Evolutionary conservation across 2,888 invertebrate species (phyloP), one percentile per base, ranked within the genome.

Genomic region (Nomada ferruginata): DNA sequence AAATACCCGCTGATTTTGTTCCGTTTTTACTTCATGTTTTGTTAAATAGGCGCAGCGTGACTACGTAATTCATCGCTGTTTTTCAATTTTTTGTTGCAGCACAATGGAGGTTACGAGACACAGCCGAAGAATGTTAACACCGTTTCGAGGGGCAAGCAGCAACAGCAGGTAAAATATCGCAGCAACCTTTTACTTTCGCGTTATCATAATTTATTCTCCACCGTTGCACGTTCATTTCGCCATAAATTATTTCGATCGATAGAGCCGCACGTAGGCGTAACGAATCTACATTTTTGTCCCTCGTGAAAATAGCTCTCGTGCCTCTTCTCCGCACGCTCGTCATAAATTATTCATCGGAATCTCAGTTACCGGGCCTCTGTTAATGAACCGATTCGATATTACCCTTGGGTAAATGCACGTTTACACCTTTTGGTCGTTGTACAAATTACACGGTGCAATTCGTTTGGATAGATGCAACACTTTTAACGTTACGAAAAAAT

Each of bases 51-150:
- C 10, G 7, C 4, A 29, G 7, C 20, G 50, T 0, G 52, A 53
- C 13, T 60, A 2, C 55, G n/a, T 61, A 60, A 71, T 50, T 47
- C 44, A 44, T 20, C 23, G 23, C 2, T 36, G 13, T 75, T 61
- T 26, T 64, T 69, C 65, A 44, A 29, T 64, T 82, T 83, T 89
- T 63, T 87, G 88, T 93, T 93, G 29, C 92, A 93, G 93, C 93
- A 93, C 88, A 93, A 93, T 91, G 93, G 93, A 78, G 90, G 91
- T 71, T 92, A 93, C 85, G 92, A 93, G 59, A 53, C 87, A 44
- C 92, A 92, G 80, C 85, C 92, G 82, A 92, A 92, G 85, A 91
- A 91, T 76, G 85, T 87, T 81, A 88, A 90, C 82, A 85, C 85
- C 76, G 85, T 91, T 73, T 82, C 89, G 60, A 90, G 89, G 74